These are phyloP conservation scores for Mohoua ochrocephala DNA, from an alignment of 2,113 vertebrate genomes.

Conservation along the genomic window DNA sequence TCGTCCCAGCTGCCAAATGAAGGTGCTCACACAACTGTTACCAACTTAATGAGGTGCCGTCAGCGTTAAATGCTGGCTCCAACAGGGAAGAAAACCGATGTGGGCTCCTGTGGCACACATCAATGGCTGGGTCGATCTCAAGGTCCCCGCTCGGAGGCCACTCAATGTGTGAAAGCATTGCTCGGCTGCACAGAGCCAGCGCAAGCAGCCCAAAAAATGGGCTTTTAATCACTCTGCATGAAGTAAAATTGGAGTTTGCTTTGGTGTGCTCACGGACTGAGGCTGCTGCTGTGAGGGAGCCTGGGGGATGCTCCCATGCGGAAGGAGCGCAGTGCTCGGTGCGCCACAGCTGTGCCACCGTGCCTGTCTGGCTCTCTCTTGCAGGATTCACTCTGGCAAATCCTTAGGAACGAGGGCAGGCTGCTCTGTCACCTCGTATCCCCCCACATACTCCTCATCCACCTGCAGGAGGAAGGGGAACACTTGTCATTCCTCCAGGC, in stretches of 20 bases:
- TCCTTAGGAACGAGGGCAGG: not conserved
- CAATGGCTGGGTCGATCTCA: not conserved
- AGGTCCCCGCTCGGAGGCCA: not conserved
- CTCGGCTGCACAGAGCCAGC: not conserved
- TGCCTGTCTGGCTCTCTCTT: not conserved
- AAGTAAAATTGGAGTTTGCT: not conserved
- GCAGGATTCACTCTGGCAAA: not conserved
- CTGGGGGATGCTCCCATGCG: not conserved
- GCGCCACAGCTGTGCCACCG: accelerated
- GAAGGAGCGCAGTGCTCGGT: accelerated
- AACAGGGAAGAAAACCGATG: not conserved
- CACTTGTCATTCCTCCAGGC: not conserved
- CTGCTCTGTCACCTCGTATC: not conserved
- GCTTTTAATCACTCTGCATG: not conserved
- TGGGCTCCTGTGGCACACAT: not conserved
- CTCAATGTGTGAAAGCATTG: not conserved
- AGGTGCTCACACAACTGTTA: not conserved
- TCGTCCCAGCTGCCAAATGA: not conserved
- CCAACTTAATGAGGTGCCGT: not conserved
- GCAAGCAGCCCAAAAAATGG: not conserved
- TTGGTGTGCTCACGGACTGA: not conserved
- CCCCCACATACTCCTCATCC: not conserved
- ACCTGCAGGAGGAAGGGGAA: not conserved
- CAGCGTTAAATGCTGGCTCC: not conserved
- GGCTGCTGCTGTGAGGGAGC: not conserved